Base-by-base conservation (phyloP, 2,888 invertebrate genomes). In the Acleris cristana region DNA sequence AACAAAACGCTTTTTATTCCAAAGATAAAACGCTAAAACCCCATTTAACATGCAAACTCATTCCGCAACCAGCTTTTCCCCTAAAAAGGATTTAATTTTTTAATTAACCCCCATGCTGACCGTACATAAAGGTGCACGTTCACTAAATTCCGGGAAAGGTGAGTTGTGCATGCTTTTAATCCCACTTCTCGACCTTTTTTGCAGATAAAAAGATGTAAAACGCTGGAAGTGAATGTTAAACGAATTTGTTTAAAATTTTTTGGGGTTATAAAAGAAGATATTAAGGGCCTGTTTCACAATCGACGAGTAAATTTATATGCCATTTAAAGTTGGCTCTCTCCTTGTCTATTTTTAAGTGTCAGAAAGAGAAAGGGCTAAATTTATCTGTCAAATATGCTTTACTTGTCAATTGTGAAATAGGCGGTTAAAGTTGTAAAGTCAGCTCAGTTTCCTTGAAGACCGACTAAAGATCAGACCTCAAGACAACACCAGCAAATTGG, bases 161-260 rank as follows among this genome's bases (percentile, higher is more conserved):
- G 76, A 79, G 76, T 78, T 77, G 78, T 79, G 79, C 79, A 77
- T 79, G 79, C 78, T 77, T 80, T 83, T 82, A 80, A 81, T 79
- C 73, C 76, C 56, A 69, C 71, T 73, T 70, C 71, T 72, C 71
- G 71, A 71, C 70, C 58, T 62, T 72, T 40, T 69, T 73, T 74
- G 74, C 74, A 70, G 69, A 65, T 26, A 57, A 63, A 2, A 52
- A 18, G 65, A 65, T 69, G 64, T 69, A 55, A 68, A 67, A 70
- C 68, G 71, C 26, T 64, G 23, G 64, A 44, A 53, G 18, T 23
- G 63, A 14, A 26, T 1, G 34, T 10, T 10, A 0, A 1, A 30
- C 19, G 5, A 55, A 30, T 54, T 18, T 10, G 14, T 40, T 40
- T 40, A 0, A 1, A 1, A 4, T 40, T 40, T 40, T 34, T 10